These are phyloP conservation scores for Luperina nickerlii DNA, from an alignment of 2,888 invertebrate species.

Conservation along the genomic window DNA sequence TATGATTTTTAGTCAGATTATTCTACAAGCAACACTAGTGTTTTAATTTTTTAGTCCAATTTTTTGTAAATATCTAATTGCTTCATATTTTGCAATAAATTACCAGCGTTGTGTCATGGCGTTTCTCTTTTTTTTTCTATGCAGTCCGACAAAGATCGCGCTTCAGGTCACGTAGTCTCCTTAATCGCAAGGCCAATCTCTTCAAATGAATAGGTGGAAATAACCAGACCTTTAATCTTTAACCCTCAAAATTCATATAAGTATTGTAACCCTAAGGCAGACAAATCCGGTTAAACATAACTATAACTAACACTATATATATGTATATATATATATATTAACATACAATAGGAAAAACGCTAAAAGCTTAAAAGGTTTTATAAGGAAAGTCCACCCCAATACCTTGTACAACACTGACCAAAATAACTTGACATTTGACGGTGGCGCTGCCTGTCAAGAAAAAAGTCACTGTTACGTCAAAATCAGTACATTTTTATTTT, in stretches of 20 bases:
- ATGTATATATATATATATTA: conserved; percentile 14
- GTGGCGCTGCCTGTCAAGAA: conserved; percentile 23
- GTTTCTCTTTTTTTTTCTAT: no score
- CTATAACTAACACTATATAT: conserved; percentile 29
- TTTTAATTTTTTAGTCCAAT: no score
- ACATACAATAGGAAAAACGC: conserved; percentile 59
- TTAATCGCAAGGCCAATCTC: not conserved
- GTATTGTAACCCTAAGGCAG: conserved; percentile 8
- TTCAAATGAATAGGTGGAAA: conserved; percentile 7
- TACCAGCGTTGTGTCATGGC: no score
- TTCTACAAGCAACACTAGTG: no score
- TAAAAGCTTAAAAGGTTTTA: conserved; percentile 66
- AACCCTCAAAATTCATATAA: conserved; percentile 16
- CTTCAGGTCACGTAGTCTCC: no score
- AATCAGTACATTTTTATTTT: conserved; percentile 15
- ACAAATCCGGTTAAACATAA: conserved; percentile 36
- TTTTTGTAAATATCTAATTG: no score
- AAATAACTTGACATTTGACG: not conserved
- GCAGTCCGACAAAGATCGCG: no score
- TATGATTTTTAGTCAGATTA: no score
- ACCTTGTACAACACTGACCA: conserved; percentile 10
- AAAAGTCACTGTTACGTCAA: conserved; percentile 10
- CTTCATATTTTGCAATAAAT: no score
- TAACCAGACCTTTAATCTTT: not conserved
- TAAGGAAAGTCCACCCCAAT: conserved; percentile 58